Evolutionary conservation across 2,113 vertebrate genomes (phyloP), one percentile per base, ranked within the genome.

Genomic region (Ceyx margarethae): DNA sequence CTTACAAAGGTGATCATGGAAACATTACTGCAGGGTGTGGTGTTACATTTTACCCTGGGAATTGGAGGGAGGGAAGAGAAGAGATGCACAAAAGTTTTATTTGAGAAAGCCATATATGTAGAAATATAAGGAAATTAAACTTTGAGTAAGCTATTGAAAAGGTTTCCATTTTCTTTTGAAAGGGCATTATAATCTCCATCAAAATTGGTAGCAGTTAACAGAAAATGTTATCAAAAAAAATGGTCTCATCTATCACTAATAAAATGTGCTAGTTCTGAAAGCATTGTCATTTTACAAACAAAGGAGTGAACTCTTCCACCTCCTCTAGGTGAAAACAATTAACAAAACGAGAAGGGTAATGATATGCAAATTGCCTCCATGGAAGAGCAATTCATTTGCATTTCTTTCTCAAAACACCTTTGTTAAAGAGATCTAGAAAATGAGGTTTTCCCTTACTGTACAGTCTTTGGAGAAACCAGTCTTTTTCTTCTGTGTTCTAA

Each of bases 321-420:
- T 96, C 89, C 87, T 95, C 87, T 81, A 85, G 89, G 82, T 94
- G 93, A 95, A 96, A 95, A 93, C 75, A 91, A 96, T 96, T 95
- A 96, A 85, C 79, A 89, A 94, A 93, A 78, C 53, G 54, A 62
- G 71, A 91, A 96, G 57, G 90, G 74, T 96, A 96, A 96, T 96
- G 82, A 81, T 73, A 96, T 96, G 96, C 85, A 97, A 96, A 96
- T 96, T 97, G 89, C 85, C 37, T 95, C 57, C 35, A 8, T 54
- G 78, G 72, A 95, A 96, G 61, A 89, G 89, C 37, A 13, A 74
- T 81, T 97, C 72, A 95, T 96, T 96, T 96, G 93, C 93, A 95
- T 94, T 89, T 95, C 92, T 95, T 88, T 89, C 64, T 81, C 56
- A 92, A 94, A 91, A 93, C 82, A 93, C 75, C 71, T 95, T 94